A percentile compares a stretch with the other conserved stretches of the same genome.
phyloP scores from a whole-genome alignment of 2,797 vertebrate genomes.

The Xenops minutus region DNA sequence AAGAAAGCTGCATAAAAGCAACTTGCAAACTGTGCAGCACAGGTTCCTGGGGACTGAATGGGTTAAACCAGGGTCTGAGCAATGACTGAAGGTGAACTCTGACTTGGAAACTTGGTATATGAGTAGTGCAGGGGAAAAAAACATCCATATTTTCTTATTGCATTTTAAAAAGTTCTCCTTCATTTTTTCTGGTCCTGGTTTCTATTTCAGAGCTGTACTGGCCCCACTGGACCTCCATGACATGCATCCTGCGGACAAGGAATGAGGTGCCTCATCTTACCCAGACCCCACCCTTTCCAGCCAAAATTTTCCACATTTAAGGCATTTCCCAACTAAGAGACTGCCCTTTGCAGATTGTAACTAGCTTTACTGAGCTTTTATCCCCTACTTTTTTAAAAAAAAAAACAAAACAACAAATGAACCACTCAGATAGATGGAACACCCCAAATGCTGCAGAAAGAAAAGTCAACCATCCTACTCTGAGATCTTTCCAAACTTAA shows the following conservation, averaged over 20 bases:
- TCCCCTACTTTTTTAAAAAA: accelerated
- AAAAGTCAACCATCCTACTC: background rate
- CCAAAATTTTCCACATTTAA: background rate
- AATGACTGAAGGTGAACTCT: background rate
- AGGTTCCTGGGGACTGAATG: background rate
- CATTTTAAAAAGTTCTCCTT: background rate
- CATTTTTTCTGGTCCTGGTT: background rate
- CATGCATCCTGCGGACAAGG: background rate
- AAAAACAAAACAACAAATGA: too few species aligned
- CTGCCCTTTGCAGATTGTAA: background rate
- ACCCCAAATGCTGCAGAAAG: background rate
- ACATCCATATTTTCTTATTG: background rate
- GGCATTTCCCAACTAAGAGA: background rate
- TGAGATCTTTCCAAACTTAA: background rate
- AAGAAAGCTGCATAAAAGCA: background rate
- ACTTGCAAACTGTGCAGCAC: background rate
- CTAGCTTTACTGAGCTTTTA: background rate
- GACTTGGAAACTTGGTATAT: background rate
- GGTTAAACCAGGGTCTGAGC: background rate
- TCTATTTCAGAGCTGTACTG: background rate
- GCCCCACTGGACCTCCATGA: background rate
- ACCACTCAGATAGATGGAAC: background rate
- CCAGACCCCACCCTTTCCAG: background rate
- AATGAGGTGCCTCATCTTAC: background rate
- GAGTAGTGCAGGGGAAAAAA: background rate